Percentiles rank a stretch among this genome's conserved stretches.
Evolutionary conservation across 1,140 invertebrate species (phyloP).

Genomic region (Pogonus chalceus): DNA sequence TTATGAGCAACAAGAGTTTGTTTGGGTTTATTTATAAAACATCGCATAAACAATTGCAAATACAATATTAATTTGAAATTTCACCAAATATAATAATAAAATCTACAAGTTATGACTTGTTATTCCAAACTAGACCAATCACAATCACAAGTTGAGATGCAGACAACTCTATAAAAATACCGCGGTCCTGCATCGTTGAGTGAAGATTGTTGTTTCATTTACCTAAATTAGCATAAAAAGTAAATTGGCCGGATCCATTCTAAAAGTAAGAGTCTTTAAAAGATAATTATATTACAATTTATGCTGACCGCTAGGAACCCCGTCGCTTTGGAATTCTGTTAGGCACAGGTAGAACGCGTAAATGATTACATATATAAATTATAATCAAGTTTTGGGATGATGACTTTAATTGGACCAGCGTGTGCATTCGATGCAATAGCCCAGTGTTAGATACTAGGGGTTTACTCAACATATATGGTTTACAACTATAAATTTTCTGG

Average conservation of each 20-base stretch:
- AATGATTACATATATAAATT: conserved; percentile 4
- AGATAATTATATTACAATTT: conserved; percentile 8
- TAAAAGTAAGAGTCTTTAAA: conserved; percentile 5
- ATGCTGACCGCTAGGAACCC: not conserved
- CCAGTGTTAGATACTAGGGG: no score
- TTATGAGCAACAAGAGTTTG: no score
- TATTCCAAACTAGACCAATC: no score
- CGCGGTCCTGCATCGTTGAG: not conserved
- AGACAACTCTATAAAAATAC: not conserved
- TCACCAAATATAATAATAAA: no score
- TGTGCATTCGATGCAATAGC: no score
- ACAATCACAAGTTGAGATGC: not conserved
- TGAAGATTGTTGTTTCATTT: conserved; percentile 1
- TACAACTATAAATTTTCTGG: no score
- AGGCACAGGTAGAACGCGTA: not conserved
- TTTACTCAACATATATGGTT: no score
- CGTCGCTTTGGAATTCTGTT: not conserved
- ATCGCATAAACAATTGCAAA: no score
- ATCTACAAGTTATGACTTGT: no score
- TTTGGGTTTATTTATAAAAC: no score
- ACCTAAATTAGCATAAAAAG: not conserved
- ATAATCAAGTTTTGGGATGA: conserved; percentile 2
- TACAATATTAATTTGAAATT: no score
- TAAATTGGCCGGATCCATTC: not conserved
- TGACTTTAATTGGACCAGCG: conserved; percentile 1